These are phyloP conservation scores for Cinara cedri DNA, from an alignment of 2,888 invertebrate species.

Conservation along the genomic window DNA sequence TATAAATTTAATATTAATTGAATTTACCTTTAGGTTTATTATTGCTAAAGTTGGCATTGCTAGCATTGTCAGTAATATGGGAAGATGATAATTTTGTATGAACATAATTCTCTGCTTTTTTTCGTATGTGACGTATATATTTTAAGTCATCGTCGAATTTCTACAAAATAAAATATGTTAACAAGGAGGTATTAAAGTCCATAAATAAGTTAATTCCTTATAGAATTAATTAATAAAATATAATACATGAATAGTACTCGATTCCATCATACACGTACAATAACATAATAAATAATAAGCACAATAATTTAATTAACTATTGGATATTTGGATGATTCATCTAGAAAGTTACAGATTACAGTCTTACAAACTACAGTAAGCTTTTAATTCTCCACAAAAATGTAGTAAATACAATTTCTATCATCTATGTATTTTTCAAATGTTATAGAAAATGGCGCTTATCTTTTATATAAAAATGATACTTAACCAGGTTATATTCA, in stretches of 20 bases:
- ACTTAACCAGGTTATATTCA: too few species aligned
- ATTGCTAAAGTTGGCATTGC: background rate
- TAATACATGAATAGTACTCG: background rate
- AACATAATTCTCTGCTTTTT: too few species aligned
- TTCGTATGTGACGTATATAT: background rate
- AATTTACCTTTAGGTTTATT: slow-evolving; percentile 20
- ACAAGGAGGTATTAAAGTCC: too few species aligned
- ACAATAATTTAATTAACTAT: background rate
- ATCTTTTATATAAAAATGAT: slow-evolving; percentile 10
- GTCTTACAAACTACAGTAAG: background rate
- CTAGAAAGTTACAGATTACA: too few species aligned
- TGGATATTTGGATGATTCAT: too few species aligned
- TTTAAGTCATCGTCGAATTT: slow-evolving; percentile 17
- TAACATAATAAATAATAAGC: background rate
- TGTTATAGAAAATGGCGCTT: slow-evolving; percentile 29
- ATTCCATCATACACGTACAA: background rate
- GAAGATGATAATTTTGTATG: background rate
- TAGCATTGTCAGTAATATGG: background rate
- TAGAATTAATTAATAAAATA: background rate
- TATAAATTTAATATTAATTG: background rate
- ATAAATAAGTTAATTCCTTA: background rate
- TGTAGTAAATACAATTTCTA: too few species aligned
- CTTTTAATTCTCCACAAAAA: background rate
- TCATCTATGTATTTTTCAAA: slow-evolving; percentile 9
- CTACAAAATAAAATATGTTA: slow-evolving; percentile 1